Conservation (phyloP, 2,797 vertebrate species). For the Otus scops region DNA sequence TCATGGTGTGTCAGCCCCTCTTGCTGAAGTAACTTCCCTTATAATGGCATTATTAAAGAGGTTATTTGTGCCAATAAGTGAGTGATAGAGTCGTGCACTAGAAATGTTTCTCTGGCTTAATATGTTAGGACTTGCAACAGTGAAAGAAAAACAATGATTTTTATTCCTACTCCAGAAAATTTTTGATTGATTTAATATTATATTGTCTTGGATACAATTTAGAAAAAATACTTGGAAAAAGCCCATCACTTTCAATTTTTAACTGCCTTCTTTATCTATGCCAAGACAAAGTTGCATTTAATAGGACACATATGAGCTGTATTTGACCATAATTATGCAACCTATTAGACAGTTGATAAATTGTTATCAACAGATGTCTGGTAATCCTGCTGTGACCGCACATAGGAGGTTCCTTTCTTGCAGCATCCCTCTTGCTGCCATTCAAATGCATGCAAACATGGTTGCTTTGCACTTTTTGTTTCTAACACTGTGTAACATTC, state of each 20-base stretch:
- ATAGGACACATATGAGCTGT: neutral
- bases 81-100: neutral
- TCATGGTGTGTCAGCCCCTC: neutral
- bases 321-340: neutral
- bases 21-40: neutral
- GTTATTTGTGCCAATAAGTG: neutral
- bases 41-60: rapidly evolving
- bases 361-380: neutral
- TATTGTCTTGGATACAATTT: neutral
- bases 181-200: neutral
- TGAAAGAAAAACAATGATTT: neutral
- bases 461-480: neutral
- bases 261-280: neutral
- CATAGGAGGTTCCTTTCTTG: neutral
- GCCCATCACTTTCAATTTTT: neutral
- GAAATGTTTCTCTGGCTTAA: neutral
- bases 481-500: neutral
- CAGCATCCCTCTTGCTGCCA: neutral
- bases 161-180: neutral
- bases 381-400: neutral
- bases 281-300: neutral
- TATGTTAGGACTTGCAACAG: neutral
- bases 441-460: neutral
- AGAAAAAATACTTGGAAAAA: neutral
- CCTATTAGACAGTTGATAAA: neutral